A percentile compares a stretch with the other conserved stretches of the same genome.
phyloP scores from a whole-genome alignment of 2,113 vertebrate genomes.

The Columba janthina region DNA sequence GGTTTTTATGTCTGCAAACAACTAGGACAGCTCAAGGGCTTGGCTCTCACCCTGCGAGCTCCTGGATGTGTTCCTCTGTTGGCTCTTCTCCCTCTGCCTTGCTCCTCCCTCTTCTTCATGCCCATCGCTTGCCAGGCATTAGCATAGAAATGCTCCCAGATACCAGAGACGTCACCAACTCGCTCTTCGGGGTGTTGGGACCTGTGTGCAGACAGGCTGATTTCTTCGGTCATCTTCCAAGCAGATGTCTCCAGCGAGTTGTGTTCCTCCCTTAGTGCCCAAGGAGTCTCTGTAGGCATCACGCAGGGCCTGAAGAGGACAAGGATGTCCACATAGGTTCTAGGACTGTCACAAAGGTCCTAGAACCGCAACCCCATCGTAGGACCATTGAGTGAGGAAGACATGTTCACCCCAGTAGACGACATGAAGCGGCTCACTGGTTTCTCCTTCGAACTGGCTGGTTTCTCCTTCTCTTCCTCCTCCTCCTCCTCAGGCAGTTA shows the following conservation, averaged over 20 bases:
- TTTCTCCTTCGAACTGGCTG: too few relatives aligned
- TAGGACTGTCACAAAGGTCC: not conserved
- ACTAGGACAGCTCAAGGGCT: not conserved
- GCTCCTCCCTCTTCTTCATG: not conserved
- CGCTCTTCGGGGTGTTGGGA: not conserved
- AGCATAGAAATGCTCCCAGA: not conserved
- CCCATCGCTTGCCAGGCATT: not conserved
- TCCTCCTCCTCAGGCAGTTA: not conserved
- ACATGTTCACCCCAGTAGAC: rapidly evolving
- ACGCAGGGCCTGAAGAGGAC: not conserved
- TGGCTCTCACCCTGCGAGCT: not conserved
- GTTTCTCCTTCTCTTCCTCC: not conserved
- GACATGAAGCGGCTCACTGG: rapidly evolving
- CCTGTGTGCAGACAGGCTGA: not conserved
- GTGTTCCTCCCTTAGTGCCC: not conserved
- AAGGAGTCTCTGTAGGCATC: not conserved
- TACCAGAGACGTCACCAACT: not conserved
- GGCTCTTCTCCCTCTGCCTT: not conserved
- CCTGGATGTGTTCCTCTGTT: not conserved
- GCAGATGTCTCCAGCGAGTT: not conserved
- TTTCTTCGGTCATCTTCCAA: not conserved
- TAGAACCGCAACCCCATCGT: not conserved
- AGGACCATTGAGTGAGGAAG: not conserved
- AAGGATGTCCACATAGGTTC: rapidly evolving
- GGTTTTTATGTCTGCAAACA: not conserved